These are phyloP conservation scores for Microtus pennsylvanicus DNA, from an alignment of 2,113 vertebrate species.

Conservation along the genomic window DNA sequence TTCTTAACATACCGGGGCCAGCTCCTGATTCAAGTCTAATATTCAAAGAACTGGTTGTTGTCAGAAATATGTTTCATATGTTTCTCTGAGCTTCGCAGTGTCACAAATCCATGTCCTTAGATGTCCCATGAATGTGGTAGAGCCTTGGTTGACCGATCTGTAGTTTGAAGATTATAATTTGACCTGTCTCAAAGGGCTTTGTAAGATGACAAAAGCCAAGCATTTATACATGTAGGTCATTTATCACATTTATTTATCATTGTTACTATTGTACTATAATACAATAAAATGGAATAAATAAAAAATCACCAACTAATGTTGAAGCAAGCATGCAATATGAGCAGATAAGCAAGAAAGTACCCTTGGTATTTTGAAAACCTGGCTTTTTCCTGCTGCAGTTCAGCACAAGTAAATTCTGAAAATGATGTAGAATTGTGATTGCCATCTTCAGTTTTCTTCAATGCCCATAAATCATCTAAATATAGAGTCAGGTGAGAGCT, in stretches of 20 bases:
- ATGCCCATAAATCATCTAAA: background rate
- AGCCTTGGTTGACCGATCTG: background rate
- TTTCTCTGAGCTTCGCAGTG: background rate
- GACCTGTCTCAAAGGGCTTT: background rate
- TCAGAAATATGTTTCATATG: background rate
- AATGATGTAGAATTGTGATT: background rate
- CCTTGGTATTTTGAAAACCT: background rate
- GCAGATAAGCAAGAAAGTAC: background rate
- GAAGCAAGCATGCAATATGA: background rate
- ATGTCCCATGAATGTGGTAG: background rate
- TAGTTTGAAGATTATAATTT: background rate
- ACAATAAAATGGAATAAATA: background rate
- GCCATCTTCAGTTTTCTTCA: background rate
- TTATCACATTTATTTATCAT: background rate
- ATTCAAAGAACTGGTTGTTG: background rate
- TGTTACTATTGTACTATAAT: background rate
- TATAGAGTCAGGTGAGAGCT: background rate
- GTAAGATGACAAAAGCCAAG: background rate
- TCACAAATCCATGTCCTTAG: background rate
- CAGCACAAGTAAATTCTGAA: background rate
- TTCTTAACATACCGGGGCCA: background rate
- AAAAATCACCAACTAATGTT: background rate
- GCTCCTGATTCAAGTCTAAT: background rate
- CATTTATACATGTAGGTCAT: background rate
- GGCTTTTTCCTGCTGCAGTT: background rate